These are phyloP conservation scores for Calliphora vomitoria DNA, from an alignment of 2,888 invertebrate species.

Conservation along the genomic window DNA sequence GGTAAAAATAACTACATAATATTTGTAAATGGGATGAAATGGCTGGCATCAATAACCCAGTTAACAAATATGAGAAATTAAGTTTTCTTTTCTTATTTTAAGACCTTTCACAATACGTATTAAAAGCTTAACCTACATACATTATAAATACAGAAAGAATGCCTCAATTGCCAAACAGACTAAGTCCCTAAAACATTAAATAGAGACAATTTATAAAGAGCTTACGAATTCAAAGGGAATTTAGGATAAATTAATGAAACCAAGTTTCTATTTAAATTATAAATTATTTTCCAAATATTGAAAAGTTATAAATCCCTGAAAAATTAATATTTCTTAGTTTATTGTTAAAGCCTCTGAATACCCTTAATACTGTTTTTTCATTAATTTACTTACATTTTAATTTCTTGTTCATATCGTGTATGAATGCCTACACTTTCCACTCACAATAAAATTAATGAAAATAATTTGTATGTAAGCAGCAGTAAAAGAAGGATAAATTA, in stretches of 20 bases:
- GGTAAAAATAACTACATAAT: not conserved
- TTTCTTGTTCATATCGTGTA: not conserved
- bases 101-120: not conserved
- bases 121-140: not conserved
- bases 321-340: not conserved
- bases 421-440: not conserved
- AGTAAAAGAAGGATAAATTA: slow-evolving; percentile 9
- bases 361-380: not conserved
- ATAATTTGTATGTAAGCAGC: slow-evolving; percentile 1
- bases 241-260: too few relatives aligned
- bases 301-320: not conserved
- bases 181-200: too few relatives aligned
- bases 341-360: not conserved
- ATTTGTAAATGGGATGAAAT: not conserved
- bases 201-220: too few relatives aligned
- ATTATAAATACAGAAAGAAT: not conserved
- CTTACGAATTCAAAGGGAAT: too few relatives aligned
- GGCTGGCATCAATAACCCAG: not conserved
- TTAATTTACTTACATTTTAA: not conserved
- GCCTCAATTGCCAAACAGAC: too few relatives aligned
- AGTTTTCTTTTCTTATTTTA: not conserved
- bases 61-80: not conserved
- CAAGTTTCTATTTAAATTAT: too few relatives aligned
- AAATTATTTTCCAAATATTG: too few relatives aligned
- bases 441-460: not conserved